Conservation (phyloP, 2,888 invertebrate species). For the Trimorus sp. region DNA sequence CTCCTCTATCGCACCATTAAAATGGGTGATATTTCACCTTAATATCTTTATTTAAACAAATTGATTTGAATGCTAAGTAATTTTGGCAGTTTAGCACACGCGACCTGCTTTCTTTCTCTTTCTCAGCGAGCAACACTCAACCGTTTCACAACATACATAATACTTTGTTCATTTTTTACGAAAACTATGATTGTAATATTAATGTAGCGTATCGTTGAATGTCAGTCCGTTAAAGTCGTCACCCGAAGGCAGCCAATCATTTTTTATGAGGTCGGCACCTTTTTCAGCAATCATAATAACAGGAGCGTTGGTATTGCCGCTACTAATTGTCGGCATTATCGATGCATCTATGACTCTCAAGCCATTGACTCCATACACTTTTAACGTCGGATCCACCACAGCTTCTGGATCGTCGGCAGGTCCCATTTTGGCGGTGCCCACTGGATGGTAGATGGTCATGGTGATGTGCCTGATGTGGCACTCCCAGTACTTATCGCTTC, state of each 20-base stretch:
- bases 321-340: conserved; percentile 92
- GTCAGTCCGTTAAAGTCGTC: conserved; percentile 52
- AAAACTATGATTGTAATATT: conserved; percentile 16
- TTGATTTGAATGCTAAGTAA: too few relatives aligned
- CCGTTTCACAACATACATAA: too few relatives aligned
- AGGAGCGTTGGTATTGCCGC: conserved; percentile 95
- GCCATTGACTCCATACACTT: conserved; percentile 90
- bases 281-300: conserved; percentile 96
- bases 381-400: conserved; percentile 90
- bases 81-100: too few relatives aligned
- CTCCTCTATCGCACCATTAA: too few relatives aligned
- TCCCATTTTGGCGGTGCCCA: conserved; percentile 95
- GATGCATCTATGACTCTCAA: conserved; percentile 93
- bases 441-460: conserved; percentile 95
- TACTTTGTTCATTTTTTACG: too few relatives aligned
- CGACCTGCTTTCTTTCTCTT: too few relatives aligned
- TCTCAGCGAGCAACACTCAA: too few relatives aligned
- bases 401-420: conserved; percentile 89
- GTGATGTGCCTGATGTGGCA: conserved; percentile 93
- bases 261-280: conserved; percentile 92
- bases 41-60: too few relatives aligned
- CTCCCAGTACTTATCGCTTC: conserved; percentile 92
- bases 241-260: conserved; percentile 86
- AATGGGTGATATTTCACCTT: too few relatives aligned
- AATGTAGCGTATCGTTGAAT: conserved; percentile 50